Conservation (phyloP, 2,797 vertebrate genomes). For the Myotis pilosus region DNA sequence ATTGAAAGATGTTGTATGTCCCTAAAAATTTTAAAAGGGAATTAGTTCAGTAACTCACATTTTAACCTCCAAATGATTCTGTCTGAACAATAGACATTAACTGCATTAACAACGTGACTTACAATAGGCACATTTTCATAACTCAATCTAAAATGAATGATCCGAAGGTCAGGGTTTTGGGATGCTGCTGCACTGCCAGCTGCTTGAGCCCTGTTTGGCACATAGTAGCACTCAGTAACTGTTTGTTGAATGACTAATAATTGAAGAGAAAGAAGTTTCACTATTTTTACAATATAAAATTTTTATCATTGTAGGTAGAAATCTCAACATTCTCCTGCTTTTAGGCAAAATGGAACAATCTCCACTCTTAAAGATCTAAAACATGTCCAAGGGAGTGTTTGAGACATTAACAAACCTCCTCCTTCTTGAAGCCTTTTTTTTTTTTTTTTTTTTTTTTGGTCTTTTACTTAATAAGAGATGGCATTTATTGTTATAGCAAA, state of each 20-base stretch:
- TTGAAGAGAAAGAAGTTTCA: background rate
- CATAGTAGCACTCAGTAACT: background rate
- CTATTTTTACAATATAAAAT: slow-evolving; percentile 11
- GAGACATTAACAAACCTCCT: background rate
- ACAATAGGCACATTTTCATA: background rate
- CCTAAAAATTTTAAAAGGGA: background rate
- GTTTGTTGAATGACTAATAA: background rate
- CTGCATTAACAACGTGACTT: background rate
- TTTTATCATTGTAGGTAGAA: background rate
- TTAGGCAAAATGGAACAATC: background rate
- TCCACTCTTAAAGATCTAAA: background rate
- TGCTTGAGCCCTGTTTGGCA: background rate
- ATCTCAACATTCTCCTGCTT: background rate
- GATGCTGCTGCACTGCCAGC: background rate
- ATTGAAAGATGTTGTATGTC: background rate
- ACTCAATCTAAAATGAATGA: slow-evolving; percentile 6
- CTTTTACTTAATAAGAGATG: background rate
- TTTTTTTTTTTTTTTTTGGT: background rate
- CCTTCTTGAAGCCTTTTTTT: slow-evolving; percentile 1
- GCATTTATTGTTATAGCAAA: background rate
- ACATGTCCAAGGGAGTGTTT: background rate
- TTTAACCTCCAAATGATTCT: slow-evolving; percentile 1
- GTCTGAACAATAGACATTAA: background rate
- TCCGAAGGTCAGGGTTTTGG: background rate
- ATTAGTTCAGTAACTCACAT: background rate